Base-by-base conservation (phyloP, 2,113 vertebrate species). In the Callithrix jacchus region DNA sequence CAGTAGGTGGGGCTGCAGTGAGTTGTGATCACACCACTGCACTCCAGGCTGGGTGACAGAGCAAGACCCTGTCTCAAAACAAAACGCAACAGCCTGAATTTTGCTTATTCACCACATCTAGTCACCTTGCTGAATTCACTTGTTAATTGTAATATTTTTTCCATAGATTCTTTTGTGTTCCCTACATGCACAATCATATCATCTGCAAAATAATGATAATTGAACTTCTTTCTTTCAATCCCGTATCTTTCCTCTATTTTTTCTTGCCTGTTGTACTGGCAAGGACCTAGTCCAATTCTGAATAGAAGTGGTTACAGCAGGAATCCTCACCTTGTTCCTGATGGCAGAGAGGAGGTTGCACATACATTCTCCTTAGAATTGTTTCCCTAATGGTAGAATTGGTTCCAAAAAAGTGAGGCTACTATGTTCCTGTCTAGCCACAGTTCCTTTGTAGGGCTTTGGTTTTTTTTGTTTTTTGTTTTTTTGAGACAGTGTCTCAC, bases 261-360 rank as follows among this genome's bases (percentile, higher is more conserved):
- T 49, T 23, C 47, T 23, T 11, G 5, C 2, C 23, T 21, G 45
- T 14, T 32, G 9, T 11, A 17, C 23, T 7, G 54, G 13, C 52
- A 0, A 1, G 64, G 14, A 40, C 18, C 35, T 23, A 11, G 16
- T 7, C 2, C 14, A 0, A 0, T 1, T 25, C 6, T 42, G 87
- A 68, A 11, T 0, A 47, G 68, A 30, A 45, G 47, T 56, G 70
- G 82, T 49, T 0, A 64, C 5, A 1, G 82, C 16, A 16, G 42
- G n/a, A 42, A 25, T 42, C 20, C 27, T 17, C 3, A 6, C 37
- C 18, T 23, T 64, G 21, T 45, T 70, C 37, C 61, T 79, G 35
- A 40, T 8, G 47, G 10, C 20, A 40, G 49, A 27, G 18, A 13
- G 8, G 30, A 1, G 8, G 40, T 58, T 18, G 32, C 40, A 4